Evolutionary conservation across 2,797 vertebrate species (phyloP).

Genomic region (Hypotaenidia okinawae): DNA sequence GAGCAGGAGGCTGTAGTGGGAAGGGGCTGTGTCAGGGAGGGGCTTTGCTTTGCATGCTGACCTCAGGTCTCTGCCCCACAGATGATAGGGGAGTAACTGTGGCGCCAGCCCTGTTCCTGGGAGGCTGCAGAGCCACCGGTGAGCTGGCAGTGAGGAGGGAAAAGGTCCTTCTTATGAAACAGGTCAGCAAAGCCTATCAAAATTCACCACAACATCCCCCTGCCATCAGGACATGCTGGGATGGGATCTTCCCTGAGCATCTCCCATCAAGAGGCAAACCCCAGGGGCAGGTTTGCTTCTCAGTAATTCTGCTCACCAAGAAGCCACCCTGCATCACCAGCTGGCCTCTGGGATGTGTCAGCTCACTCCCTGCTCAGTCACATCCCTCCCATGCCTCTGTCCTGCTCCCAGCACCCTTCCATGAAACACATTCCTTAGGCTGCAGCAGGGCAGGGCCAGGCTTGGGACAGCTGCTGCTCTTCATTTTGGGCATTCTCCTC

Average conservation of each 20-base stretch:
- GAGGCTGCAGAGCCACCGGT: background rate
- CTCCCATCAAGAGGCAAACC: background rate
- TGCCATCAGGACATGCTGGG: rapidly evolving
- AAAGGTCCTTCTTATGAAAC: background rate
- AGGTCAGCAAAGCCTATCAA: background rate
- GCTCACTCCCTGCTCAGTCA: background rate
- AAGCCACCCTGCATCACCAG: rapidly evolving
- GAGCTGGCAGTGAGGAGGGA: background rate
- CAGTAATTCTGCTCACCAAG: background rate
- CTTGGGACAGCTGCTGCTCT: background rate
- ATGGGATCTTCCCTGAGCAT: background rate
- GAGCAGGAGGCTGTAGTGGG: background rate
- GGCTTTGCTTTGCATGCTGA: rapidly evolving
- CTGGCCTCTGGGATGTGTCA: background rate
- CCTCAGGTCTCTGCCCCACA: background rate
- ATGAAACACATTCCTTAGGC: background rate
- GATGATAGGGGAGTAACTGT: background rate
- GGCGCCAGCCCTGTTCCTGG: background rate
- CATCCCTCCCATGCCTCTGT: background rate
- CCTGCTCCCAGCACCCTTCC: rapidly evolving
- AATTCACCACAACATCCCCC: background rate
- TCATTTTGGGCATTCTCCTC: background rate
- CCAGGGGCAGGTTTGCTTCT: rapidly evolving
- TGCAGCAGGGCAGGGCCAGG: background rate
- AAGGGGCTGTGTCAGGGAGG: background rate